These are phyloP conservation scores for Suncus etruscus DNA, from an alignment of 2,113 vertebrate species.

Conservation along the genomic window DNA sequence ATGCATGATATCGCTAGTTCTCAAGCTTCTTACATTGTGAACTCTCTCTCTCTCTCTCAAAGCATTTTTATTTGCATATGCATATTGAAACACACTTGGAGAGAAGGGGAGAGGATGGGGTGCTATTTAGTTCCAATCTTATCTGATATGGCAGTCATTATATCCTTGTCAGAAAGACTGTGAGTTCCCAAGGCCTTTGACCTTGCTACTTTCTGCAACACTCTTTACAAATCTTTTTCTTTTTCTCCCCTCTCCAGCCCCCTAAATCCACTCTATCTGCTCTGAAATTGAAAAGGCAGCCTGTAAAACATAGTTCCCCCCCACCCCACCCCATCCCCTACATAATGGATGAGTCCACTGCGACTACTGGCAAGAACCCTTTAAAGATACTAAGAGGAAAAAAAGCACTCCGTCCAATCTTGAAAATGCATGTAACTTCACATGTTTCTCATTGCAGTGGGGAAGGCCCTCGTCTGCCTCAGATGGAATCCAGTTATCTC, in stretches of 20 bases:
- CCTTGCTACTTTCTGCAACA: conserved; percentile 62
- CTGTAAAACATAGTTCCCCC: neutral
- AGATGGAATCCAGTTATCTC: conserved; percentile 73
- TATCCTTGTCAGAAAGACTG: conserved; percentile 17
- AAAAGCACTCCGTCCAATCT: conserved; percentile 54
- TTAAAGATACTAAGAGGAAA: neutral
- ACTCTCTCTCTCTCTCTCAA: neutral
- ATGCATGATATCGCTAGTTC: conserved; percentile 16
- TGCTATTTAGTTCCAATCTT: neutral
- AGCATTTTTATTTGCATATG: no score
- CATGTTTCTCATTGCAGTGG: conserved; percentile 62
- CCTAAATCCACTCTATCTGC: conserved; percentile 40
- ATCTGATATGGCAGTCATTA: neutral
- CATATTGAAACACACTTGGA: no score
- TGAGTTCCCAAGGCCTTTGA: conserved; percentile 46
- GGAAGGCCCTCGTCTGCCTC: conserved; percentile 59
- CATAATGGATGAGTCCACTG: neutral
- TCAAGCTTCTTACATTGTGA: neutral
- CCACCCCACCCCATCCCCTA: no score
- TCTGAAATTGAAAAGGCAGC: conserved; percentile 59
- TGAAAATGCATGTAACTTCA: conserved; percentile 70
- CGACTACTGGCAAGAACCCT: conserved; percentile 20
- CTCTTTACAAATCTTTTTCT: conserved; percentile 55
- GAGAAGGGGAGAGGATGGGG: neutral
- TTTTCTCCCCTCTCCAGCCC: neutral